phyloP scores from a whole-genome alignment of 2,888 invertebrate genomes.

The Mechanitis mazaeus region DNA sequence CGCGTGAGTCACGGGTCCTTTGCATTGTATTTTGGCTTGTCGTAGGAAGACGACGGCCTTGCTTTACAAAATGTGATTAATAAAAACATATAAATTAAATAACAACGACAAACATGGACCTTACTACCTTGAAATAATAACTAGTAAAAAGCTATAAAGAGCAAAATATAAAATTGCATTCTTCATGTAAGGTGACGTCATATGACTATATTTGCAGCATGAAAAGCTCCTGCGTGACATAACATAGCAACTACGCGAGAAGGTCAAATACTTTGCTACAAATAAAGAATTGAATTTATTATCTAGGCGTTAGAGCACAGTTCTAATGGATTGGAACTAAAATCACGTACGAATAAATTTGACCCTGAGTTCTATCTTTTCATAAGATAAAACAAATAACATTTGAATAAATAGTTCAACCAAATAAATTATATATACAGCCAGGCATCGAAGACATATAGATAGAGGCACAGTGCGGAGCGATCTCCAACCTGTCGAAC shows the following conservation, averaged over 20 bases:
- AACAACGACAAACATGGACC: conserved; percentile 25
- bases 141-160: not conserved
- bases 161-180: conserved; percentile 4
- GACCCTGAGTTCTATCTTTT: not conserved
- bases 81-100: conserved; percentile 15
- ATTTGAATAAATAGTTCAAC: too few relatives aligned
- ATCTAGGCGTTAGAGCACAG: not conserved
- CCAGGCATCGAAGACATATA: too few relatives aligned
- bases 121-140: conserved; percentile 19
- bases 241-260: conserved; percentile 9
- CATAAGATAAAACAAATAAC: not conserved
- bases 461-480: too few relatives aligned
- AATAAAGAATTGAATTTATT: conserved; percentile 1
- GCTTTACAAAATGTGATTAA: conserved; percentile 32
- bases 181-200: not conserved
- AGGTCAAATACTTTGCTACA: conserved; percentile 3
- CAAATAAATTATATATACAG: too few relatives aligned
- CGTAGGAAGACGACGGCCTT: conserved; percentile 64
- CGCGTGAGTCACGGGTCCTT: conserved; percentile 43
- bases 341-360: not conserved
- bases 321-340: not conserved
- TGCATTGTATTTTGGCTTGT: conserved; percentile 51
- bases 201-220: not conserved
- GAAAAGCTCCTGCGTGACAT: conserved; percentile 10
- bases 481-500: too few relatives aligned